Percentiles rank a stretch among this genome's conserved stretches.
Evolutionary conservation across 2,113 vertebrate genomes (phyloP).

Genomic region (Ailuropoda melanoleuca): DNA sequence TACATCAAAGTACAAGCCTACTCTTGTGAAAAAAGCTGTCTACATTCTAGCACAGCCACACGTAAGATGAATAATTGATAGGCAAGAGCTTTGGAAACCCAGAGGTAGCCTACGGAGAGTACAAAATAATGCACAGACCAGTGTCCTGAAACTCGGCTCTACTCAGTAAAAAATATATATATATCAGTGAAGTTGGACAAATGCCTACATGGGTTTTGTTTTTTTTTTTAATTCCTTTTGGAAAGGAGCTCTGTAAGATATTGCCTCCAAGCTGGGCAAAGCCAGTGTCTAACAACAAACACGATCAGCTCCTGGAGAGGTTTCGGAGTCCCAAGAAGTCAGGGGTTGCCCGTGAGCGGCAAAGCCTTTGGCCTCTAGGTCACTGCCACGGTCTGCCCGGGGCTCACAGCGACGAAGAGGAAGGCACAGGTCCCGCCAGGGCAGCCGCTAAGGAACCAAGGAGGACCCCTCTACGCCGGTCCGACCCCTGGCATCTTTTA

Average conservation of each 20-base stretch:
- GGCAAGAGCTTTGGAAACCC: constrained; percentile 50
- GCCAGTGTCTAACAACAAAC: not conserved
- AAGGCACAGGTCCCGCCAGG: not conserved
- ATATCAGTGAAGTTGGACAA: not conserved
- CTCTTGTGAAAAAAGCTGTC: constrained; percentile 44
- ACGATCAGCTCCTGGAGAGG: not conserved
- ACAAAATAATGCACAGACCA: constrained; percentile 35
- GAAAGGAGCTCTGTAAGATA: not conserved
- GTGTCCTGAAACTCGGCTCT: not conserved
- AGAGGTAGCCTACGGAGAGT: not conserved
- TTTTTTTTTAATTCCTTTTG: not conserved
- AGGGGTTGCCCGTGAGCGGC: rapidly evolving
- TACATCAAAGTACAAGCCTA: constrained; percentile 46
- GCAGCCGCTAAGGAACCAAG: not conserved
- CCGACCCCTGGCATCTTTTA: not conserved
- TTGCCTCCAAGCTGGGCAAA: not conserved
- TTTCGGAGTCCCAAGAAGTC: not conserved
- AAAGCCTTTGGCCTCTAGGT: not conserved
- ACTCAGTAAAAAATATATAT: not conserved
- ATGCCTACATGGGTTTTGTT: not conserved
- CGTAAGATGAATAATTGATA: constrained; percentile 62
- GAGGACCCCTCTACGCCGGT: not conserved
- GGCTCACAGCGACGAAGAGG: not conserved
- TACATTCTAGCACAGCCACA: not conserved
- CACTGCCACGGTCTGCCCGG: not conserved